phyloP scores from a whole-genome alignment of 2,113 vertebrate species.

The Mesembrinibis cayennensis region DNA sequence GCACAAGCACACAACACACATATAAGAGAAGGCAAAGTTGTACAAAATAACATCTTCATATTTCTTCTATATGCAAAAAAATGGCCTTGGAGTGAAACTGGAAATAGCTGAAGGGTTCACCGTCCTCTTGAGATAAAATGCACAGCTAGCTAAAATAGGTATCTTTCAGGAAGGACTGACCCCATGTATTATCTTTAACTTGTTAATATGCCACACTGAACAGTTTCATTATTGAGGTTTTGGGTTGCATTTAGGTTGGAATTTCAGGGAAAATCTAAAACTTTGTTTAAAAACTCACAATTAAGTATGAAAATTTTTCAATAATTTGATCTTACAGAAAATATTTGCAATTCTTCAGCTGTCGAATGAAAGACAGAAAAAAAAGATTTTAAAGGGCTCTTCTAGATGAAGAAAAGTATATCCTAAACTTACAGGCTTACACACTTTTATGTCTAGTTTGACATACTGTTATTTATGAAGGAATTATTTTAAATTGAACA shows the following conservation, averaged over 20 bases:
- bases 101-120: background rate
- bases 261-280: background rate
- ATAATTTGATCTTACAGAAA: background rate
- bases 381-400: background rate
- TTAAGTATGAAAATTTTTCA: background rate
- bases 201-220: background rate
- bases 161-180: background rate
- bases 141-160: background rate
- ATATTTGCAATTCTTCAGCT: background rate
- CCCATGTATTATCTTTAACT: background rate
- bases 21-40: background rate
- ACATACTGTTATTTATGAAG: background rate
- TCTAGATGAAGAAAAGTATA: background rate
- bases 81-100: background rate
- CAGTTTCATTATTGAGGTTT: background rate
- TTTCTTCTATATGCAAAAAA: background rate
- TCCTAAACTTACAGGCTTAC: background rate
- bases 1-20: background rate
- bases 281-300: background rate
- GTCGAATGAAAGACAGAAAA: background rate
- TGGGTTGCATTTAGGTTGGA: background rate
- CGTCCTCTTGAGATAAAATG: background rate
- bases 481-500: background rate
- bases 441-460: background rate
- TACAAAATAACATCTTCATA: background rate